phyloP scores from a whole-genome alignment of 2,888 invertebrate genomes.

The Drosophila koepferae region DNA sequence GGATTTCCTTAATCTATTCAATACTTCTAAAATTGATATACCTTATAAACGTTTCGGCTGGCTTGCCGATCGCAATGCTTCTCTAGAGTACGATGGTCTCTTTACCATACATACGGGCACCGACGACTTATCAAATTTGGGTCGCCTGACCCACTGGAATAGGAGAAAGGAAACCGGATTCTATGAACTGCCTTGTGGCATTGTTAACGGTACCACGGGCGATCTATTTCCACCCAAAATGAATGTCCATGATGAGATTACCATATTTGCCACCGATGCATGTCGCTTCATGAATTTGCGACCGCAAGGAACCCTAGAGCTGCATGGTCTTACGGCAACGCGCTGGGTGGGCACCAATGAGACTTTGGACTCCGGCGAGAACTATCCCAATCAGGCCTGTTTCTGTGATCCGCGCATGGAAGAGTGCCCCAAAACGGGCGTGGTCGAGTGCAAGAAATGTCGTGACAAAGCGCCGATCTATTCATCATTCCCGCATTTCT shows the following conservation, averaged over 20 bases:
- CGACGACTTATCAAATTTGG: constrained; percentile 88
- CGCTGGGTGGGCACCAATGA: constrained; percentile 87
- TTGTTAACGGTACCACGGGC: constrained; percentile 90
- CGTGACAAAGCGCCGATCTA: constrained; percentile 93
- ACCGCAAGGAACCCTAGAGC: constrained; percentile 63
- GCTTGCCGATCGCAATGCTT: constrained; percentile 92
- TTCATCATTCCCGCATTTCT: constrained; percentile 93
- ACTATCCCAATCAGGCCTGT: constrained; percentile 88
- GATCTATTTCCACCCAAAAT: constrained; percentile 91
- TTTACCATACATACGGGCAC: constrained; percentile 92
- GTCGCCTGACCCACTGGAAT: constrained; percentile 91
- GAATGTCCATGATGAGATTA: constrained; percentile 86
- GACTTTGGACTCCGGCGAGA: constrained; percentile 90
- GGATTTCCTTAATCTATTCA: constrained; percentile 86
- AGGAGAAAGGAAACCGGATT: constrained; percentile 86
- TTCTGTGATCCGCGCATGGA: constrained; percentile 87
- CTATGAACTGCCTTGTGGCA: constrained; percentile 88
- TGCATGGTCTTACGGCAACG: constrained; percentile 74
- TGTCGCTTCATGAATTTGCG: constrained; percentile 89
- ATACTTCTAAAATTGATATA: constrained; percentile 85
- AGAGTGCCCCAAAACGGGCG: constrained; percentile 87
- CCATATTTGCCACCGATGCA: constrained; percentile 91
- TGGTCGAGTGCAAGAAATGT: constrained; percentile 90
- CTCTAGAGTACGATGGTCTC: constrained; percentile 90
- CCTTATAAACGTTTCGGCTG: constrained; percentile 93